Evolutionary conservation across 2,113 vertebrate species (phyloP).

Genomic region (Polypterus senegalus): DNA sequence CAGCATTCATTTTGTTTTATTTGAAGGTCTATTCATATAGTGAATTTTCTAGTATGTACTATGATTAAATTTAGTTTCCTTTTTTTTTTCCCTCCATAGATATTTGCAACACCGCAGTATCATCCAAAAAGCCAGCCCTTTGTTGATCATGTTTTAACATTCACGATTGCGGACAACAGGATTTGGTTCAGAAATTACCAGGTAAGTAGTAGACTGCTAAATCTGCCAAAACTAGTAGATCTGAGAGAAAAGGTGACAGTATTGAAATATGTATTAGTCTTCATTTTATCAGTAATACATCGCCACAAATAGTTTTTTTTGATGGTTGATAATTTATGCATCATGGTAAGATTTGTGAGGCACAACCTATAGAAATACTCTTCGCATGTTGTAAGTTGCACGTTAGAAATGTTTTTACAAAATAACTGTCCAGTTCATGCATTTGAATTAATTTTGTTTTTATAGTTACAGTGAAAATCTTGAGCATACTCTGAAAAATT

Average conservation of each 20-base stretch:
- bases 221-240: too few species aligned
- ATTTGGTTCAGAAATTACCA: conserved; percentile 98
- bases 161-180: conserved; percentile 74
- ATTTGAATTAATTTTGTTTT: too few species aligned
- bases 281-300: background rate
- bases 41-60: too few species aligned
- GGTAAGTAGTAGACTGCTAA: conserved; percentile 39
- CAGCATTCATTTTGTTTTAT: too few species aligned
- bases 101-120: conserved; percentile 83
- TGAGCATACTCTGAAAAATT: too few species aligned
- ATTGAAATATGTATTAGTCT: background rate
- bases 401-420: too few species aligned
- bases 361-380: background rate
- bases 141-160: conserved; percentile 88
- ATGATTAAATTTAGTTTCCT: background rate
- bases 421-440: too few species aligned
- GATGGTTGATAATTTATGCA: background rate
- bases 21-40: too few species aligned
- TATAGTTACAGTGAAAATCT: too few species aligned
- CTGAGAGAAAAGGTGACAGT: background rate
- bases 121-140: conserved; percentile 94
- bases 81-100: conserved; percentile 40
- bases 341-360: background rate
- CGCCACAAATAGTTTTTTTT: background rate
- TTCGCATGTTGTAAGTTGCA: too few species aligned